Evolutionary conservation across 2,888 invertebrate genomes (phyloP).

Genomic region (Epirrita christyi): DNA sequence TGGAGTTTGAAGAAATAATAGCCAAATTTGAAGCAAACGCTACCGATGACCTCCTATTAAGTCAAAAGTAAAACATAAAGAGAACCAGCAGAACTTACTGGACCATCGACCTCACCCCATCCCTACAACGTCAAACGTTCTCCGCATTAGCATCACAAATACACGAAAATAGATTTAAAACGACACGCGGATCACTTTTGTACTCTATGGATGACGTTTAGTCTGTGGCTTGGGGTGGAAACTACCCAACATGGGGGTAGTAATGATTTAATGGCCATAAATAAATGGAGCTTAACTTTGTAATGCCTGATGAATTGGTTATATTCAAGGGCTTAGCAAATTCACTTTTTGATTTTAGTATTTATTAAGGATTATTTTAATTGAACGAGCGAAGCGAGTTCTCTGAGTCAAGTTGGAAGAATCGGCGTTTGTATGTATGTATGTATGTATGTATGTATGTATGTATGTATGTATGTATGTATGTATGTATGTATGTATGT

Average conservation of each 20-base stretch:
- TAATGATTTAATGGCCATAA: constrained; percentile 27
- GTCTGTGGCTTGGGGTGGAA: constrained; percentile 14
- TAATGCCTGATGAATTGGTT: constrained; percentile 12
- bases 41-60: too few species aligned
- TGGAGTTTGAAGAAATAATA: too few species aligned
- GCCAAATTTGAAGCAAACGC: too few species aligned
- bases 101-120: constrained; percentile 12
- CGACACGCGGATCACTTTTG: constrained; percentile 51
- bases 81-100: too few species aligned
- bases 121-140: constrained; percentile 41
- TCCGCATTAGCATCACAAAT: constrained; percentile 70
- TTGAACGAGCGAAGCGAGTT: too few species aligned
- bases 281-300: constrained; percentile 23
- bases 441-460: too few species aligned
- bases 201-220: constrained; percentile 32
- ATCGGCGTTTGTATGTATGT: too few species aligned
- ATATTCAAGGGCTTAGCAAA: constrained; percentile 5
- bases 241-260: constrained; percentile 19
- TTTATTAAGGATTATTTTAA: too few species aligned
- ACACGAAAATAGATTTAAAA: constrained; percentile 76
- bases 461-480: too few species aligned
- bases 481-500: too few species aligned
- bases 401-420: too few species aligned
- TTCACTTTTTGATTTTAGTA: not conserved
- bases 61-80: too few species aligned